phyloP scores from a whole-genome alignment of 2,888 invertebrate genomes.

The Watsonalla cultraria region DNA sequence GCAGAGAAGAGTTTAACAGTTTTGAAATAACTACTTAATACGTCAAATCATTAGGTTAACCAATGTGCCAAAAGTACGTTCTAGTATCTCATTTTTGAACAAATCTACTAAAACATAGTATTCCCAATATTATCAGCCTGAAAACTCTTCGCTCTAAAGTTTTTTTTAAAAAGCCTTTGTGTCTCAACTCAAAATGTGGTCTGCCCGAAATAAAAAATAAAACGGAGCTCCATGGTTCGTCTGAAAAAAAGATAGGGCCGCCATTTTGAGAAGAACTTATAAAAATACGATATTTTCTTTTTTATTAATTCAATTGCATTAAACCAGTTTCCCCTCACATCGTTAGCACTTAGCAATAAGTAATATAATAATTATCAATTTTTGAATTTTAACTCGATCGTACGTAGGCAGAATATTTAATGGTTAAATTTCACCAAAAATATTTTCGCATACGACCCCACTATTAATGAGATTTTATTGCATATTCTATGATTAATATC shows the following conservation, averaged over 20 bases:
- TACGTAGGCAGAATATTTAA: slow-evolving; percentile 28
- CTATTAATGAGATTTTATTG: slow-evolving; percentile 58
- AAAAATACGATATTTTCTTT: too few species aligned
- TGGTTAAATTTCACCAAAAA: slow-evolving; percentile 20
- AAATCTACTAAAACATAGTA: too few species aligned
- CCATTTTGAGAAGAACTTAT: too few species aligned
- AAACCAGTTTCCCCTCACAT: slow-evolving; percentile 48
- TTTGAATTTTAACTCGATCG: slow-evolving; percentile 54
- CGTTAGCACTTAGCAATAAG: slow-evolving; percentile 17
- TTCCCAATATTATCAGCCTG: background rate
- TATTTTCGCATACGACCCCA: slow-evolving; percentile 41
- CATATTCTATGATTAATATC: slow-evolving; percentile 63
- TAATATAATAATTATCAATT: slow-evolving; percentile 40
- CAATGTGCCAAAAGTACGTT: slow-evolving; percentile 36
- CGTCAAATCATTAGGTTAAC: slow-evolving; percentile 11
- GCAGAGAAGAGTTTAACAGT: slow-evolving; percentile 27
- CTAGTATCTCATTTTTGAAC: background rate
- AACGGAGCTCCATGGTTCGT: too few species aligned
- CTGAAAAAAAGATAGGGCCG: too few species aligned
- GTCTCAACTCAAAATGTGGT: too few species aligned
- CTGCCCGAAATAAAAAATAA: too few species aligned
- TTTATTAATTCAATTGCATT: too few species aligned
- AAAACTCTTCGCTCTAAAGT: slow-evolving; percentile 14
- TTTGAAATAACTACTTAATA: background rate
- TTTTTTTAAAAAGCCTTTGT: too few species aligned